Percentiles rank a stretch among this genome's conserved stretches.
Conservation (phyloP, 2,797 vertebrate species). For the Ptychadena robeensis region DNA sequence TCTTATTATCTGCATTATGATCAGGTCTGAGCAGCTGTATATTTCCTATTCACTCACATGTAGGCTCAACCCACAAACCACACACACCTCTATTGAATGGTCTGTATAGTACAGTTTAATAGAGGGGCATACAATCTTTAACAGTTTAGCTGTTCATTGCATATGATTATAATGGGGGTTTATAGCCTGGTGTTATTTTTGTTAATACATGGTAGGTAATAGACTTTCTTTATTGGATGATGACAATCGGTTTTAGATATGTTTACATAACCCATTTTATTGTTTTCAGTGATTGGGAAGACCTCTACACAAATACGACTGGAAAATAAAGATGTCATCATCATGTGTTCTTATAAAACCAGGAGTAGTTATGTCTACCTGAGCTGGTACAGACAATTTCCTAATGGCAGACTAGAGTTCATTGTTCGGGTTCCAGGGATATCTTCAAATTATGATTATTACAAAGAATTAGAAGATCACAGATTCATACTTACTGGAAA, state of each 20-base stretch:
- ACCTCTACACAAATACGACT: not conserved
- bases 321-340: not conserved
- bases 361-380: slow-evolving; percentile 41
- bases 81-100: not conserved
- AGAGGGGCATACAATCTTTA: too few species aligned
- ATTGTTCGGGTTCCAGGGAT: not conserved
- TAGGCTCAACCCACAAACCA: not conserved
- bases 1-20: too few species aligned
- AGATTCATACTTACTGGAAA: not conserved
- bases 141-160: too few species aligned
- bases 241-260: not conserved
- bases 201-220: not conserved
- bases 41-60: not conserved
- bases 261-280: not conserved
- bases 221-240: not conserved
- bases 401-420: not conserved
- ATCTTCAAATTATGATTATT: not conserved
- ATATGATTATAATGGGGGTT: not conserved
- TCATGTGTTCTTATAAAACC: slow-evolving; percentile 55
- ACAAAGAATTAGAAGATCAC: not conserved
- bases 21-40: too few species aligned
- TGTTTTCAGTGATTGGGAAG: not conserved
- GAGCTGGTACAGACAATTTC: slow-evolving; percentile 61
- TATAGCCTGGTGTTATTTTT: not conserved
- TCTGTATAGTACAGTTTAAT: not conserved